These are phyloP conservation scores for Noctua janthina DNA, from an alignment of 2,888 invertebrate species.

Conservation along the genomic window DNA sequence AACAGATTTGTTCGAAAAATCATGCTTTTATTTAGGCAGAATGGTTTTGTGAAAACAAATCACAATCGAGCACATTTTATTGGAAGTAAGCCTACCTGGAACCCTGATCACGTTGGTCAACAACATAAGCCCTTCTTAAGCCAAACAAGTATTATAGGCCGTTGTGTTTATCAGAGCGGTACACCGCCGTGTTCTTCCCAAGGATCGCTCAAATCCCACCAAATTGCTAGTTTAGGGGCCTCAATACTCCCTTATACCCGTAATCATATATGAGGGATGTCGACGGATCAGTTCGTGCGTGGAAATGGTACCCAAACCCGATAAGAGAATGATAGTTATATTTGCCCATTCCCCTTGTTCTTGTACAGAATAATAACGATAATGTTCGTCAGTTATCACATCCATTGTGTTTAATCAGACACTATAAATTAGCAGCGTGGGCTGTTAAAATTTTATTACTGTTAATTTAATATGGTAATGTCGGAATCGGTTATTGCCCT, in stretches of 20 bases:
- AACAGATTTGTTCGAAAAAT: background rate
- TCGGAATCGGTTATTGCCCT: slow-evolving; percentile 12
- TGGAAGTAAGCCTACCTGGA: slow-evolving; percentile 15
- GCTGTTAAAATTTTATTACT: slow-evolving; percentile 34
- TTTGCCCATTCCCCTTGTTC: slow-evolving; percentile 31
- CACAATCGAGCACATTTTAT: slow-evolving; percentile 18
- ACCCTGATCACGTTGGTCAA: slow-evolving; percentile 37
- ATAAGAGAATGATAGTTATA: slow-evolving; percentile 53
- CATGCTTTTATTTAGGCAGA: background rate
- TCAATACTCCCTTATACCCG: slow-evolving; percentile 33
- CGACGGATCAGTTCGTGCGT: slow-evolving; percentile 53
- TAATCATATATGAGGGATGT: slow-evolving; percentile 59
- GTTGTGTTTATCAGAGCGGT: slow-evolving; percentile 61
- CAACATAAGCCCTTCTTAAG: slow-evolving; percentile 47
- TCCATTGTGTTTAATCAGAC: slow-evolving; percentile 31
- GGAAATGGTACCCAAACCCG: slow-evolving; percentile 34
- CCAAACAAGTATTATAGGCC: slow-evolving; percentile 41
- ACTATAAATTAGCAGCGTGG: slow-evolving; percentile 12
- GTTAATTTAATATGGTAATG: slow-evolving; percentile 33
- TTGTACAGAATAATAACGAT: slow-evolving; percentile 46
- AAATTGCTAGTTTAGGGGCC: slow-evolving; percentile 59
- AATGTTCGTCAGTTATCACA: slow-evolving; percentile 44
- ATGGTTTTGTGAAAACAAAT: slow-evolving; percentile 5
- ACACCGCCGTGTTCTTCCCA: slow-evolving; percentile 38
- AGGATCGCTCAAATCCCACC: slow-evolving; percentile 44